Evolutionary conservation across 2,888 invertebrate genomes (phyloP).

Genomic region (Gibbula magus): DNA sequence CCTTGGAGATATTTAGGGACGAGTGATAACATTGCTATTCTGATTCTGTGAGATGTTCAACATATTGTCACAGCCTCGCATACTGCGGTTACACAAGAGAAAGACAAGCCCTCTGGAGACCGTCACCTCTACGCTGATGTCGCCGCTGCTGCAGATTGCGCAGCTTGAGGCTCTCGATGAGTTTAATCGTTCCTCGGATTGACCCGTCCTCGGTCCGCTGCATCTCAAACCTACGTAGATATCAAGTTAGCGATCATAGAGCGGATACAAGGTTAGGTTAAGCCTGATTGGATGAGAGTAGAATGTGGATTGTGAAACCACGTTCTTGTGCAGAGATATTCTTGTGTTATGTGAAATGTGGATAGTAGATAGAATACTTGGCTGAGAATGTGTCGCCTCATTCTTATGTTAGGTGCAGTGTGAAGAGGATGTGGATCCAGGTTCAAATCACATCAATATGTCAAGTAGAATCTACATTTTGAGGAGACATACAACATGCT

Average conservation of each 20-base stretch:
- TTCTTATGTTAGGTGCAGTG: too few species aligned
- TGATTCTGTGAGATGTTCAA: too few species aligned
- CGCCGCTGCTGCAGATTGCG: slow-evolving; percentile 55
- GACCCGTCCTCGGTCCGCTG: slow-evolving; percentile 86
- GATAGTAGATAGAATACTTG: background rate
- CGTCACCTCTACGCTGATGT: slow-evolving; percentile 57
- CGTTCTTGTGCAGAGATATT: background rate
- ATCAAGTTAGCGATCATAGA: background rate
- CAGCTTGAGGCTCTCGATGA: slow-evolving; percentile 77
- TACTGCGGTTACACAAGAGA: background rate
- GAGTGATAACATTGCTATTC: too few species aligned
- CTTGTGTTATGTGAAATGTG: background rate
- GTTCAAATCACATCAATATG: too few species aligned
- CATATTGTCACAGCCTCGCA: background rate
- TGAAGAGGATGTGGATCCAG: too few species aligned
- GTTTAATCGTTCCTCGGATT: slow-evolving; percentile 80
- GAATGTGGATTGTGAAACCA: background rate
- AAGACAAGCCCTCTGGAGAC: slow-evolving; percentile 40
- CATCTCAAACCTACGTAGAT: slow-evolving; percentile 83
- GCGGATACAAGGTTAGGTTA: background rate
- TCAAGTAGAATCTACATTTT: too few species aligned
- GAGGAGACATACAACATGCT: too few species aligned
- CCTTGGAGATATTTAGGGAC: too few species aligned
- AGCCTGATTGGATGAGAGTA: background rate
- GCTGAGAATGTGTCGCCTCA: too few species aligned